Conservation (phyloP, 2,888 invertebrate species). For the Eupithecia exiguata region DNA sequence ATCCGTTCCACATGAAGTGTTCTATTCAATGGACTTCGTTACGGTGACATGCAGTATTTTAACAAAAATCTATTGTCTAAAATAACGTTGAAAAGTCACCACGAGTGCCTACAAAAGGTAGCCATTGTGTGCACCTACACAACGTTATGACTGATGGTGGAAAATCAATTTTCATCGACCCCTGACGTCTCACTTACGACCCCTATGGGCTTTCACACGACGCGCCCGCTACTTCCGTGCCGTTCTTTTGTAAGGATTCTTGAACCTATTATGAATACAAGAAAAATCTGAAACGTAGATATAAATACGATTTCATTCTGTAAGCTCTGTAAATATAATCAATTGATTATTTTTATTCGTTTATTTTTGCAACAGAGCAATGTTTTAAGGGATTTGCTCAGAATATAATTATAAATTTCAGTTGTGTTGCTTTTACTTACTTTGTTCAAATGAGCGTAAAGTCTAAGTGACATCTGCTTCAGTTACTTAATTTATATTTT, state of each 20-base stretch:
- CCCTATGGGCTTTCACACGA: conserved; percentile 45
- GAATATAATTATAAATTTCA: background rate
- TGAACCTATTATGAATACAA: too few relatives aligned
- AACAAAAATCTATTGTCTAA: conserved; percentile 41
- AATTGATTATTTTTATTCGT: background rate
- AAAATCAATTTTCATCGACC: conserved; percentile 81
- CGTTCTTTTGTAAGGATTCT: background rate
- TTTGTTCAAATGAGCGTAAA: background rate
- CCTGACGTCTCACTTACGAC: conserved; percentile 77
- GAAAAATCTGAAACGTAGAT: background rate
- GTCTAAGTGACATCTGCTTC: background rate
- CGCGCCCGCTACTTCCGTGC: background rate
- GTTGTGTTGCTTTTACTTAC: background rate
- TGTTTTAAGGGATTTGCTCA: background rate
- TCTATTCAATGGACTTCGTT: conserved; percentile 39
- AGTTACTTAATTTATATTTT: background rate
- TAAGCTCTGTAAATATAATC: background rate
- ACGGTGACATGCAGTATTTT: conserved; percentile 34
- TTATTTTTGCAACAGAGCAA: background rate
- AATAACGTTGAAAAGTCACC: conserved; percentile 47
- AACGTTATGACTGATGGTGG: conserved; percentile 76
- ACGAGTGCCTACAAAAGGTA: conserved; percentile 49
- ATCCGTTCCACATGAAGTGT: conserved; percentile 40
- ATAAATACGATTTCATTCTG: background rate
- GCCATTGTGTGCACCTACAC: conserved; percentile 58